Base-by-base conservation (phyloP, 1,140 invertebrate genomes). In the Drosophila nebulosa region DNA sequence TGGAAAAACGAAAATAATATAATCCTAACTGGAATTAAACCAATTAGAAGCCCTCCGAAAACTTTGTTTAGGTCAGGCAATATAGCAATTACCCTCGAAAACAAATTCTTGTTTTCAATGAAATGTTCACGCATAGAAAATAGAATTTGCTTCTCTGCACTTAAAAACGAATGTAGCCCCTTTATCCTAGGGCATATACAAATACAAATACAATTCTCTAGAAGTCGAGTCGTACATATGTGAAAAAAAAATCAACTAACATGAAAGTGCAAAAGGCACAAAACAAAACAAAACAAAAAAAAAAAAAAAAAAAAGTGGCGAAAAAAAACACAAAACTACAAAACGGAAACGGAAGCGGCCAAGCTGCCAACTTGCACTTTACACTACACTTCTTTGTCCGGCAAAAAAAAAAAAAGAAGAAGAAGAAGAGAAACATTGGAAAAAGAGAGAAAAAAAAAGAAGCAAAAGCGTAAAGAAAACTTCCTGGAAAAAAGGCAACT, bases 281-380 rank as follows among this genome's bases (percentile, higher is more conserved):
- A 66, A 59, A 53, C 64, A 65, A 63, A n/a, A n/a, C n/a, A n/a
- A 67, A 71, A 30, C 7, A 30, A 30, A 3, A 27, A 27, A 10
- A 30, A 30, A 30, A 30, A 10, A n/a, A n/a, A n/a, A n/a, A n/a
- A n/a, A n/a, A n/a, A n/a, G n/a, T n/a, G n/a, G n/a, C 24, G 4
- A 4, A 2, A 30, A 10, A 30, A 30, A 30, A n/a, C 10, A 53
- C 64, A 66, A 63, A 67, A 71, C 73, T 68, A 63, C 14, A 55
- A 75, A 75, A 70, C 73, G 73, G 73, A 75, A 72, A 67, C 73
- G 73, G 73, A 75, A 75, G 73, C 73, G 73, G 73, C 73, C 73
- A 72, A 75, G 73, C 73, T 75, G 73, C 73, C 73, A 76, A 76
- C 73, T 76, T 76, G 73, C 73, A 76, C 73, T 76, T 76, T 76